These are phyloP conservation scores for Hemichromis elongatus DNA, from an alignment of 2,113 vertebrate species.

Conservation along the genomic window DNA sequence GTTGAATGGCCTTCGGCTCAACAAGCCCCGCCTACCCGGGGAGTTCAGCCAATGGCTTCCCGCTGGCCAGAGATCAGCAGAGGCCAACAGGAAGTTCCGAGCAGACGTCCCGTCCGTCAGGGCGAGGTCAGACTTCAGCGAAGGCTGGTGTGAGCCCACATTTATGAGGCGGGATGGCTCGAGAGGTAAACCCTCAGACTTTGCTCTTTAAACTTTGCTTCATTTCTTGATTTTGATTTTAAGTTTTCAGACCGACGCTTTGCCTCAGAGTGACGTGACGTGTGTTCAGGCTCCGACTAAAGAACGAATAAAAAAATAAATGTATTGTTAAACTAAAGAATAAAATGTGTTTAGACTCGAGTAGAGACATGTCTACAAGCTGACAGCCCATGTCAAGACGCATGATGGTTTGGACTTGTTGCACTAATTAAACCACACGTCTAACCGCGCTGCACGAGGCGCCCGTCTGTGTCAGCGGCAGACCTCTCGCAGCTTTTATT, in stretches of 20 bases:
- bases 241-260: background rate
- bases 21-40: constrained; percentile 85
- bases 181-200: constrained; percentile 73
- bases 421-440: background rate
- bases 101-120: constrained; percentile 75
- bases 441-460: background rate
- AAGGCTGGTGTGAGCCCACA: constrained; percentile 80
- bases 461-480: background rate
- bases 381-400: background rate
- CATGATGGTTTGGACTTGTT: background rate
- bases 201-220: background rate
- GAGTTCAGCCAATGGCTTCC: constrained; percentile 84
- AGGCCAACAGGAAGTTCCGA: constrained; percentile 69
- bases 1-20: constrained; percentile 90
- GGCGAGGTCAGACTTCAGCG: constrained; percentile 80
- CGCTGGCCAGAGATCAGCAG: constrained; percentile 68
- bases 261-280: background rate
- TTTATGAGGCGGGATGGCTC: constrained; percentile 75
- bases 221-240: background rate
- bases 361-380: background rate
- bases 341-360: background rate
- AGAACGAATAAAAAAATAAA: background rate
- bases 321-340: background rate
- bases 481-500: background rate
- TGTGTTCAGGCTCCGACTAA: background rate